Conservation (phyloP, 2,797 vertebrate genomes). For the Hyperoplus immaculatus region DNA sequence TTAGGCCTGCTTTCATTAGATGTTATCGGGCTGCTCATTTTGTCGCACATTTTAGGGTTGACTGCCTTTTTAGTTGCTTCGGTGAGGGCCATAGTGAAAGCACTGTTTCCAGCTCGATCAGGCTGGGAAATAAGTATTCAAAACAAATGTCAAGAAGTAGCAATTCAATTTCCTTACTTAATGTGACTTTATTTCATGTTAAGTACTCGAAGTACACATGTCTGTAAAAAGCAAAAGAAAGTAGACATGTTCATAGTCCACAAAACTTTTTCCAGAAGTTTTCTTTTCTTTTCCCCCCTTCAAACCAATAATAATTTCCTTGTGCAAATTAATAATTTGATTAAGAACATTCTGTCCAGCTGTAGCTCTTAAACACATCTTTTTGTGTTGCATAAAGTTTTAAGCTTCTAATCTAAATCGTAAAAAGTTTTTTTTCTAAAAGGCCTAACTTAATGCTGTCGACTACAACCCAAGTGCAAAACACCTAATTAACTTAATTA, state of each 20-base stretch:
- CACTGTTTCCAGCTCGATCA: slow-evolving; percentile 19
- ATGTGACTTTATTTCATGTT: not conserved
- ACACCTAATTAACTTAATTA: not conserved
- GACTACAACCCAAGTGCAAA: not conserved
- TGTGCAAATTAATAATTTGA: not conserved
- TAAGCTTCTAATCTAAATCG: not conserved
- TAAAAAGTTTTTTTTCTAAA: not conserved
- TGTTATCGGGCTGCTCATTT: slow-evolving; percentile 68
- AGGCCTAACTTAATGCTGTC: not conserved
- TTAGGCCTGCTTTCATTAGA: slow-evolving; percentile 69
- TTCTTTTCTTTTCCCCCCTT: not conserved
- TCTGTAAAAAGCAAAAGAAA: not conserved
- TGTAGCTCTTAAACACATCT: not conserved
- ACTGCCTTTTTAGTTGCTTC: slow-evolving; percentile 43
- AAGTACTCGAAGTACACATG: not conserved
- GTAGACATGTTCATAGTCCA: not conserved
- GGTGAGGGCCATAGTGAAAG: slow-evolving; percentile 5
- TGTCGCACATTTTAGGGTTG: slow-evolving; percentile 61
- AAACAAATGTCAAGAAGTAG: not conserved
- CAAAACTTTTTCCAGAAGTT: not conserved
- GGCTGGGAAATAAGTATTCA: slow-evolving; percentile 38
- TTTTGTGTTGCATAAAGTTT: not conserved
- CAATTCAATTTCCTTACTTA: not conserved
- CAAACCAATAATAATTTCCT: not conserved
- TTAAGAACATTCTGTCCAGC: not conserved